Conservation (phyloP, 1,140 invertebrate genomes). For the Tribolium madens region DNA sequence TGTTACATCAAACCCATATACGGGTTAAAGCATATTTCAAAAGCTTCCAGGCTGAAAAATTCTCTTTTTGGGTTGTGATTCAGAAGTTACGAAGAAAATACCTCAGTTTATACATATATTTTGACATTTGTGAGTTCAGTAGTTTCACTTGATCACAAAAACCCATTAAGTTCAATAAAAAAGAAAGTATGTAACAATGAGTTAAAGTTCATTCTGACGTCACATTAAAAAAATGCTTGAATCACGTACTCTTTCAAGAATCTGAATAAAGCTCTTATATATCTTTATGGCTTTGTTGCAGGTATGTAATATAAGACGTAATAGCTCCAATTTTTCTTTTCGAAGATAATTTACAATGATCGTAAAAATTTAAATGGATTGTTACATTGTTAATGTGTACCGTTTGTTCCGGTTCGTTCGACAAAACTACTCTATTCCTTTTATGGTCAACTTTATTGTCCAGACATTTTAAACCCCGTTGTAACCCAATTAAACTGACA, state of each 20-base stretch:
- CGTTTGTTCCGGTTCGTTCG: slow-evolving; percentile 16
- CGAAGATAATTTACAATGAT: neutral
- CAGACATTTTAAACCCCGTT: neutral
- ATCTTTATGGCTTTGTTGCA: neutral
- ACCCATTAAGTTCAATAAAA: neutral
- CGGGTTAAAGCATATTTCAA: neutral
- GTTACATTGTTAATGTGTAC: neutral
- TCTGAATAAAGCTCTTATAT: neutral
- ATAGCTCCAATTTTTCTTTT: neutral
- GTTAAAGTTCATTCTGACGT: neutral
- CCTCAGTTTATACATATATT: too few relatives aligned
- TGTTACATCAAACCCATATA: neutral
- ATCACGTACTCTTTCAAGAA: neutral
- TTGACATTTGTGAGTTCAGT: neutral
- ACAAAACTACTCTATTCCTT: slow-evolving; percentile 20
- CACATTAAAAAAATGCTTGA: neutral
- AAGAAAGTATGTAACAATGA: neutral
- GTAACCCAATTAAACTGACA: neutral
- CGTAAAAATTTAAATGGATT: slow-evolving; percentile 14
- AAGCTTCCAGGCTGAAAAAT: too few relatives aligned
- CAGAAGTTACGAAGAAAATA: too few relatives aligned
- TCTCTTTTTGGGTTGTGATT: too few relatives aligned
- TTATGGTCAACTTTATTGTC: slow-evolving; percentile 7
- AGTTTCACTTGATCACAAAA: neutral
- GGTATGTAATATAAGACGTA: neutral